Evolutionary conservation across 2,113 vertebrate genomes (phyloP).

Genomic region (Corynorhinus townsendii): DNA sequence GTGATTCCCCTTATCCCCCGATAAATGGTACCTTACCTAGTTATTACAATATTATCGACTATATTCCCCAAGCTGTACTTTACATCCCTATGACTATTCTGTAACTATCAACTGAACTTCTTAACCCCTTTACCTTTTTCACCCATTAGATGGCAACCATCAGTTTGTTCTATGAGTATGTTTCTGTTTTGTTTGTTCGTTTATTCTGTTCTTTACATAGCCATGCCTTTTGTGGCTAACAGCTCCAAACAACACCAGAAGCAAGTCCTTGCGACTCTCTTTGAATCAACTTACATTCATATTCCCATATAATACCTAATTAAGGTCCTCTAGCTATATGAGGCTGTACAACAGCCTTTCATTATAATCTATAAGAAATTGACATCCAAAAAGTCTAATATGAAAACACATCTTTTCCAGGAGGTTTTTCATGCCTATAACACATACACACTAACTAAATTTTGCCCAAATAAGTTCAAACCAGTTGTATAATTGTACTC

Average conservation of each 20-base stretch:
- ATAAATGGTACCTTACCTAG: neutral
- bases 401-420: slow-evolving; percentile 33
- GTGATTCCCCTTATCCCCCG: neutral
- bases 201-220: neutral
- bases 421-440: neutral
- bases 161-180: neutral
- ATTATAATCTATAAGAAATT: neutral
- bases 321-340: neutral
- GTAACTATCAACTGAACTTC: neutral
- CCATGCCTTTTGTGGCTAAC: neutral
- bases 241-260: neutral
- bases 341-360: neutral
- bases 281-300: neutral
- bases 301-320: neutral
- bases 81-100: neutral
- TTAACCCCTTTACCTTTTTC: neutral
- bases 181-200: neutral
- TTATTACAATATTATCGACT: neutral
- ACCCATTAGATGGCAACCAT: neutral
- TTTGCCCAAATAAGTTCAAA: slow-evolving; percentile 42
- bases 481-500: neutral
- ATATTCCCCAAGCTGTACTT: neutral
- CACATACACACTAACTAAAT: neutral
- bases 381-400: slow-evolving; percentile 2
- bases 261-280: neutral